Evolutionary conservation across 2,113 vertebrate species (phyloP).

Genomic region (Etia nguti): DNA sequence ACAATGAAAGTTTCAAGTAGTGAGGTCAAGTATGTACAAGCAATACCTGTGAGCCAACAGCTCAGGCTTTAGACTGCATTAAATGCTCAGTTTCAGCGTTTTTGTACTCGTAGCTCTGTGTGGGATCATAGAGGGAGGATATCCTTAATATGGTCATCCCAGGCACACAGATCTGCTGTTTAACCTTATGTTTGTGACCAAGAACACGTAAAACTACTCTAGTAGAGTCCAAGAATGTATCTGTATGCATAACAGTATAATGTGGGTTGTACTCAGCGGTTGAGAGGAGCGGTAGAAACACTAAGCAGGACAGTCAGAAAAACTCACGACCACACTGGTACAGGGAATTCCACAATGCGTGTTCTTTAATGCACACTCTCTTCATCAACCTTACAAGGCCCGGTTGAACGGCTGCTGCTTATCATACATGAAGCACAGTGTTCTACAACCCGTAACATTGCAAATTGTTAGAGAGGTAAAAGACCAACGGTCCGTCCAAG

Average conservation of each 20-base stretch:
- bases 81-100: neutral
- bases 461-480: too few species aligned
- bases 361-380: too few species aligned
- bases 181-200: neutral
- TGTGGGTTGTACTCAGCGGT: too few species aligned
- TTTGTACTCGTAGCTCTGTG: neutral
- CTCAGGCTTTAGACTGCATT: neutral
- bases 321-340: too few species aligned
- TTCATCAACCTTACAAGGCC: too few species aligned
- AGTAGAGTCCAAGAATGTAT: neutral
- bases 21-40: neutral
- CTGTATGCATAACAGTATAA: neutral
- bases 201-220: fast-evolving
- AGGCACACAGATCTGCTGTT: neutral
- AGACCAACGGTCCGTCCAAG: too few species aligned
- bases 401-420: too few species aligned
- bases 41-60: neutral
- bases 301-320: too few species aligned
- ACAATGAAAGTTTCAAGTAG: neutral
- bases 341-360: too few species aligned
- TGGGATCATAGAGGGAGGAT: neutral
- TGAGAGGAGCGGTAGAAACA: too few species aligned
- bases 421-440: too few species aligned
- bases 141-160: neutral
- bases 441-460: too few species aligned